A percentile compares a stretch with the other conserved stretches of the same genome.
These are phyloP conservation scores for Paradisaea rubra DNA, from an alignment of 2,113 vertebrate species.

Conservation along the genomic window DNA sequence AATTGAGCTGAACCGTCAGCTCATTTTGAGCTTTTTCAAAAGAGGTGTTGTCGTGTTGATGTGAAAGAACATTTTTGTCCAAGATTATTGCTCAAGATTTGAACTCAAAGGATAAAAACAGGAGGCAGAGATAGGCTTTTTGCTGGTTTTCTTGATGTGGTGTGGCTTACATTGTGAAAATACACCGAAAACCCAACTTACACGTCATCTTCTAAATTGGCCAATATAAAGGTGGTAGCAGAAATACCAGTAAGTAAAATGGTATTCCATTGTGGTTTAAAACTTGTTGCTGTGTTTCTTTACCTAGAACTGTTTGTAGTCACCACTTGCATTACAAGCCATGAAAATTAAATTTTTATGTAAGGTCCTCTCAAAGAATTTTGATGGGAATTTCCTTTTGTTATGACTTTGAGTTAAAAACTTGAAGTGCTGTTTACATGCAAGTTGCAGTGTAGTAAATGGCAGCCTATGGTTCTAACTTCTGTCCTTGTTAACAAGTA, in stretches of 20 bases:
- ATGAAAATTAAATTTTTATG: neutral
- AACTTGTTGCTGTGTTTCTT: neutral
- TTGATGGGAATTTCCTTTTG: neutral
- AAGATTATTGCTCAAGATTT: neutral
- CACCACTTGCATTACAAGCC: neutral
- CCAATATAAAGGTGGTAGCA: neutral
- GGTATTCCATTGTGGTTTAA: neutral
- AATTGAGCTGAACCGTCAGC: neutral
- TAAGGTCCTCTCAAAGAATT: neutral
- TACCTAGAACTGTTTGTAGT: neutral
- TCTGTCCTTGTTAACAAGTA: neutral
- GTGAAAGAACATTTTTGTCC: neutral
- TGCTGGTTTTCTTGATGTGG: neutral
- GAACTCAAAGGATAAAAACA: neutral
- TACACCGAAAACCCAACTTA: fast-evolving
- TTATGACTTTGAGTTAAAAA: neutral
- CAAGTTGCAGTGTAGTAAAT: neutral
- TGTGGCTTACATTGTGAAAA: neutral
- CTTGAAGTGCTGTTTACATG: neutral
- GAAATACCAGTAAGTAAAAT: neutral
- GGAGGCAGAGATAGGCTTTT: neutral
- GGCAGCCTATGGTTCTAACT: neutral
- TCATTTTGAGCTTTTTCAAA: neutral
- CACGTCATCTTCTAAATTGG: neutral
- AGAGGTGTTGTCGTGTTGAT: neutral